Percentiles rank a stretch among this genome's conserved stretches.
Conservation (phyloP, 2,888 invertebrate genomes). For the Laspeyria flexula region DNA sequence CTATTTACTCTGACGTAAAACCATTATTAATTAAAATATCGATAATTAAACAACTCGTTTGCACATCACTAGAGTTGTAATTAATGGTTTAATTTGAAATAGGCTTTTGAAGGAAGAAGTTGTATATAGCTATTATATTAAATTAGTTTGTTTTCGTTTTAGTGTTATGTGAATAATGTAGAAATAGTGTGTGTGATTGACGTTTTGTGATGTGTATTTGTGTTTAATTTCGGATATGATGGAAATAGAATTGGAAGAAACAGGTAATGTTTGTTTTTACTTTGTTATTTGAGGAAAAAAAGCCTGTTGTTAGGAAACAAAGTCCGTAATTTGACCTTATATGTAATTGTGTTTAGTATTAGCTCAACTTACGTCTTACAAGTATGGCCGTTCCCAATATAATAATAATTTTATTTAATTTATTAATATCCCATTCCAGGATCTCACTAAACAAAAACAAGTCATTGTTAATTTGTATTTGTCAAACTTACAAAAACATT, state of each 20-base stretch:
- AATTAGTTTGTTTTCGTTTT: slow-evolving; percentile 2
- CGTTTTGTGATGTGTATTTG: slow-evolving; percentile 15
- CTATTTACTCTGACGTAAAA: no score
- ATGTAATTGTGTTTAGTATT: neutral
- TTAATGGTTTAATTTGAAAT: slow-evolving; percentile 22
- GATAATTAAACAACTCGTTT: slow-evolving; percentile 18
- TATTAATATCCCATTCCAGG: no score
- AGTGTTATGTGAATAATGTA: slow-evolving; percentile 14
- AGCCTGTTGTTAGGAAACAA: neutral
- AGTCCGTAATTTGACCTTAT: slow-evolving; percentile 10
- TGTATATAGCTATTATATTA: slow-evolving; percentile 10
- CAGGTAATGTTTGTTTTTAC: slow-evolving; percentile 24
- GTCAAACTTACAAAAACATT: no score
- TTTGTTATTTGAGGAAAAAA: neutral
- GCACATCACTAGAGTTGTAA: slow-evolving; percentile 32
- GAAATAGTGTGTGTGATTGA: slow-evolving; percentile 20
- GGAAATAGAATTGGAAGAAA: slow-evolving; percentile 40
- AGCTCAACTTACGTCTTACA: no score
- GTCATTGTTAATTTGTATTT: no score
- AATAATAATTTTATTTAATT: no score
- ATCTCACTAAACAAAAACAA: no score
- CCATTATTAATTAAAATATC: no score
- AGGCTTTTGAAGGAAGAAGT: slow-evolving; percentile 14
- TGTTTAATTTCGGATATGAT: slow-evolving; percentile 21
- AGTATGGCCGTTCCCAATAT: no score